Base-by-base conservation (phyloP, 2,797 vertebrate species). In the Enteromius argenteus region DNA sequence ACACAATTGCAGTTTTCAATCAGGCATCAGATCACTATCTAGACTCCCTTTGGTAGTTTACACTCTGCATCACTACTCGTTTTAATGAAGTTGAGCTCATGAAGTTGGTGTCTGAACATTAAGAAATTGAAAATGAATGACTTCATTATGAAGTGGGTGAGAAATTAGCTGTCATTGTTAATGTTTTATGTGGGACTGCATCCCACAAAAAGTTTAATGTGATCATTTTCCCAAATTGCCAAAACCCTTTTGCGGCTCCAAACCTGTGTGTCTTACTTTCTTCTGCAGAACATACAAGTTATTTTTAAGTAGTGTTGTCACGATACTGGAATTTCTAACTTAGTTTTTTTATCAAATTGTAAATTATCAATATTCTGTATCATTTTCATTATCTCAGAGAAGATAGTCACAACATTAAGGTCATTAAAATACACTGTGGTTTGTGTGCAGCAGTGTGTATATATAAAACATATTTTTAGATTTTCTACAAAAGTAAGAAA, bases 1-100 rank as follows among this genome's bases (percentile, higher is more conserved):
- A 51, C 1, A 3, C 27, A 14, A 62, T 27, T 32, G 51, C 68
- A 17, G 6, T 62, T 30, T 73, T 39, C 42, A 73, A 4, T 49
- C 3, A 21, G 8, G 37, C 5, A 2, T 15, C 8, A 9, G 35
- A 62, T 27, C 35, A 44, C 39, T 30, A 17, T 64, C 37, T 60
- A 42, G n/a, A 42, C 53, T 76, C 74, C 74, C 74, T 60, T 60
- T 42, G 35, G 74, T 60, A 76, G 53, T 60, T 76, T 75, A 3
- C 73, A 37, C 32, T 56, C 17, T 23, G 30, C 32, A 56, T 76
- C 21, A 60, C n/a, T 27, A 2, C 53, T 76, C 14, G 17, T 58
- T 75, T 75, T 10, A 56, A 58, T 58, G n/a, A 39, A 27, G 21
- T n/a, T 39, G 21, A 75, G 51, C 73, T 58, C 32, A 39, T 58